These are phyloP conservation scores for Rambutsinella grinnellia DNA, from an alignment of 2,888 invertebrate species.

Conservation along the genomic window DNA sequence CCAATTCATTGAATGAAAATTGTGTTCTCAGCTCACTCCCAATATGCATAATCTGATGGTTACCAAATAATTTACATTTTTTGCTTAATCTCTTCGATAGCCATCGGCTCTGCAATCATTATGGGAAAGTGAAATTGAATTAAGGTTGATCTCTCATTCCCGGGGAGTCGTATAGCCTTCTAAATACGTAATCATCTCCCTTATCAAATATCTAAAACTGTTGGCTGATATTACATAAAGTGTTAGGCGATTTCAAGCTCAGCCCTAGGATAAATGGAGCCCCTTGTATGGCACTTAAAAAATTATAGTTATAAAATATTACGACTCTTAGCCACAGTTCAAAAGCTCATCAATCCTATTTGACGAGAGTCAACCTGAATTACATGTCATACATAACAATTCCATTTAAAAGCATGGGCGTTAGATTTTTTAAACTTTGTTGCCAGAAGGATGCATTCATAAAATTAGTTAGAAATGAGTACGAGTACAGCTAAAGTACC, in stretches of 20 bases:
- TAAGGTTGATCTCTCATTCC: conserved; percentile 34
- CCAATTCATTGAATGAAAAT: conserved; percentile 32
- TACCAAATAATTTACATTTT: background rate
- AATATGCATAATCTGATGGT: background rate
- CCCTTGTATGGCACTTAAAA: conserved; percentile 37
- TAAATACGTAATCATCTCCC: background rate
- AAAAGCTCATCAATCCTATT: conserved; percentile 33
- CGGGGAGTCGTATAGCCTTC: background rate
- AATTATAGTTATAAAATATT: conserved; percentile 31
- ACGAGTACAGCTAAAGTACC: background rate
- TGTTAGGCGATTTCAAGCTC: too few relatives aligned
- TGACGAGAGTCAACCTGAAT: background rate
- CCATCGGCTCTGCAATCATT: conserved; percentile 31
- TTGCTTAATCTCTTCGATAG: conserved; percentile 14
- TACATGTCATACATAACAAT: conserved; percentile 3
- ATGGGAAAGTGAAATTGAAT: conserved; percentile 52
- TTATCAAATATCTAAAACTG: conserved; percentile 8
- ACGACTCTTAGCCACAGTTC: conserved; percentile 13
- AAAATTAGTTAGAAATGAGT: background rate
- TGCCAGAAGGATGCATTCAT: background rate
- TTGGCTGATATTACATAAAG: too few relatives aligned
- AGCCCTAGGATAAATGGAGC: conserved; percentile 27
- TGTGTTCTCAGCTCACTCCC: conserved; percentile 23
- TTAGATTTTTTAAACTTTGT: conserved; percentile 4
- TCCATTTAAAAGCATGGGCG: background rate